Evolutionary conservation across 2,113 vertebrate genomes (phyloP).

Genomic region (Hemichromis elongatus): DNA sequence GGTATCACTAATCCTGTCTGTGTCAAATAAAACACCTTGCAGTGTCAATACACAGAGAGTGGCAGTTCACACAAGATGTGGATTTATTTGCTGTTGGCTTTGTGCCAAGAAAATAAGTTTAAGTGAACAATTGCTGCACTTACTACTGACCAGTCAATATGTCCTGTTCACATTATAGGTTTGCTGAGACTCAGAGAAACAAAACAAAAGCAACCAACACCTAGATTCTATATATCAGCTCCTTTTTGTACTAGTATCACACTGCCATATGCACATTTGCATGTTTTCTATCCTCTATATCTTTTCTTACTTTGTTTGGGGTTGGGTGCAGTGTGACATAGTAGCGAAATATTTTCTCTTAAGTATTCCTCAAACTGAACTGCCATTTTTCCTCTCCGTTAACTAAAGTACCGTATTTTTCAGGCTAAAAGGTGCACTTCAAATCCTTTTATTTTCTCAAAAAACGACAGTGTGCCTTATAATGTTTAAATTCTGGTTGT

Average conservation of each 20-base stretch:
- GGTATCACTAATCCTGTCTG: conserved; percentile 26
- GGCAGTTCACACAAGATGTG: background rate
- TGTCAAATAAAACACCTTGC: conserved; percentile 15
- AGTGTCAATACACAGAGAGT: conserved; percentile 1
- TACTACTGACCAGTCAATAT: background rate
- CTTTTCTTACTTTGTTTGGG: background rate
- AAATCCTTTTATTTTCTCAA: too few species aligned
- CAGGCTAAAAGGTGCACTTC: too few species aligned
- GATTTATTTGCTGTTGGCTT: conserved; percentile 19
- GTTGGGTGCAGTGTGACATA: background rate
- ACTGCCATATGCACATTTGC: background rate
- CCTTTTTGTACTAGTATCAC: background rate
- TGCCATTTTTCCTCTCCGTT: background rate
- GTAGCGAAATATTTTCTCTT: background rate
- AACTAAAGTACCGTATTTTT: background rate
- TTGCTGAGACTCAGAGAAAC: background rate
- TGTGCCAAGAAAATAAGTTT: background rate
- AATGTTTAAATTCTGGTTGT: too few species aligned
- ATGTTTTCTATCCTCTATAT: background rate
- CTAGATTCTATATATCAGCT: background rate
- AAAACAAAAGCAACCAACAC: background rate
- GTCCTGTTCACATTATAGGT: background rate
- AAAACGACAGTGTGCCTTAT: too few species aligned
- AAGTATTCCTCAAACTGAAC: background rate
- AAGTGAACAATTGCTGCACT: background rate